Conservation (phyloP, 2,113 vertebrate genomes). For the Stigmatopora nigra region DNA sequence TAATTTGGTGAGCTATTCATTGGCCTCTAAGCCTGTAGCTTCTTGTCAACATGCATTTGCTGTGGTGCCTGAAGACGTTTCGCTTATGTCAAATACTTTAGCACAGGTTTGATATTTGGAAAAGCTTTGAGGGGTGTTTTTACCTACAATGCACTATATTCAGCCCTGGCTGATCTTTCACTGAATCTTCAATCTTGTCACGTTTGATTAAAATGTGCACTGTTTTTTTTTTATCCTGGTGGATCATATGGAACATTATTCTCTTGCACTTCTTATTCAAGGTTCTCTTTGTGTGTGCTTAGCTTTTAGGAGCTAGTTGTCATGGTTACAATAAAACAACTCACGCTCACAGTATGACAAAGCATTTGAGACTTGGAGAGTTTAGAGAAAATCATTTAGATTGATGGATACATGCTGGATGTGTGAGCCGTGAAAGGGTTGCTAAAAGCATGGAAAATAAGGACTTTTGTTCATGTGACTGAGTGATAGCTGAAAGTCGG, state of each 20-base stretch:
- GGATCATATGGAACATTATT: not conserved
- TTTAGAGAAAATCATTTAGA: not conserved
- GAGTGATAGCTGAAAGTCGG: not conserved
- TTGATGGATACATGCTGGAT: not conserved
- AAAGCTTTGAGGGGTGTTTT: conserved; percentile 1
- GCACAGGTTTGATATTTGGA: conserved; percentile 17
- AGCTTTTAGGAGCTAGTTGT: not conserved
- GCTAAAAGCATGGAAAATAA: conserved; percentile 1
- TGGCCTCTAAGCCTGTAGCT: conserved; percentile 22
- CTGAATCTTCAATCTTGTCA: not conserved
- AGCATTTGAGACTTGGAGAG: not conserved
- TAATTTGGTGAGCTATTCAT: conserved; percentile 26
- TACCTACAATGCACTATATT: not conserved
- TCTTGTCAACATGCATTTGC: conserved; percentile 20
- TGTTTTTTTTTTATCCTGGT: not conserved
- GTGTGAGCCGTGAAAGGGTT: not conserved
- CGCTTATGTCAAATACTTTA: conserved; percentile 17
- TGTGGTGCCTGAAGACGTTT: conserved; percentile 1
- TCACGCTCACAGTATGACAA: not conserved
- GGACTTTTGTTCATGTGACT: not conserved
- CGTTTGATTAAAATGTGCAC: not conserved
- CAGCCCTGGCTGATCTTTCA: conserved; percentile 9
- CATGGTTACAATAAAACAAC: conserved; percentile 4
- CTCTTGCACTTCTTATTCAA: not conserved
- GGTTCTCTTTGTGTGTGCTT: not conserved